phyloP scores from a whole-genome alignment of 2,113 vertebrate genomes.

The Noctilio leporinus region DNA sequence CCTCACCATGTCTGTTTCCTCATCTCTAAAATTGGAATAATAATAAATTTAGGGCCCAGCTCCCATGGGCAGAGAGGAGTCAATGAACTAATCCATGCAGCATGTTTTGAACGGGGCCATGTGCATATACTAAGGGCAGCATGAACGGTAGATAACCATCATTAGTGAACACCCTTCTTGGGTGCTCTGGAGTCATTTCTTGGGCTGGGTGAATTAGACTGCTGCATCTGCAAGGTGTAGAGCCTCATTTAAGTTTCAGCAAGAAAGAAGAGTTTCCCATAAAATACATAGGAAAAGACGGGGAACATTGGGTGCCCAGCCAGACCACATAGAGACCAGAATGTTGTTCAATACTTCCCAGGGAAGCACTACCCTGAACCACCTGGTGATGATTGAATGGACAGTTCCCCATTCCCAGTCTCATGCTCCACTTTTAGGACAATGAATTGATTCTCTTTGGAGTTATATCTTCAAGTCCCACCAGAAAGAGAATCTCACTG shows the following conservation, averaged over 20 bases:
- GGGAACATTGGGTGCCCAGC: neutral
- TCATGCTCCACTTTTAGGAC: too few relatives aligned
- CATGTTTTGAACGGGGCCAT: neutral
- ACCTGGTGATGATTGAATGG: too few relatives aligned
- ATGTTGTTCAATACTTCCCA: neutral
- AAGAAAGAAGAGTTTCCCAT: neutral
- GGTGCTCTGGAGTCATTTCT: neutral
- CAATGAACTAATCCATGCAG: neutral
- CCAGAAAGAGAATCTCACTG: neutral
- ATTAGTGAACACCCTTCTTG: neutral
- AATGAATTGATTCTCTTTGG: neutral
- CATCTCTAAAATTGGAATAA: neutral
- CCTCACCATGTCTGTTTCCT: neutral
- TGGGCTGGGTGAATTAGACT: neutral
- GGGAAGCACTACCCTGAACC: neutral
- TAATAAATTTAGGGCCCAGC: neutral
- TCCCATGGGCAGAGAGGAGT: neutral
- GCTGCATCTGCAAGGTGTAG: neutral
- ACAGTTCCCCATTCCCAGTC: fast-evolving
- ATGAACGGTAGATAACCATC: neutral
- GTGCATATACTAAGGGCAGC: neutral
- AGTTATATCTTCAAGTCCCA: neutral
- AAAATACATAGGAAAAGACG: neutral
- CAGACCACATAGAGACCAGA: neutral
- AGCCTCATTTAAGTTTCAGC: neutral